phyloP scores from a whole-genome alignment of 2,888 invertebrate genomes.

The Ametastegia equiseti region DNA sequence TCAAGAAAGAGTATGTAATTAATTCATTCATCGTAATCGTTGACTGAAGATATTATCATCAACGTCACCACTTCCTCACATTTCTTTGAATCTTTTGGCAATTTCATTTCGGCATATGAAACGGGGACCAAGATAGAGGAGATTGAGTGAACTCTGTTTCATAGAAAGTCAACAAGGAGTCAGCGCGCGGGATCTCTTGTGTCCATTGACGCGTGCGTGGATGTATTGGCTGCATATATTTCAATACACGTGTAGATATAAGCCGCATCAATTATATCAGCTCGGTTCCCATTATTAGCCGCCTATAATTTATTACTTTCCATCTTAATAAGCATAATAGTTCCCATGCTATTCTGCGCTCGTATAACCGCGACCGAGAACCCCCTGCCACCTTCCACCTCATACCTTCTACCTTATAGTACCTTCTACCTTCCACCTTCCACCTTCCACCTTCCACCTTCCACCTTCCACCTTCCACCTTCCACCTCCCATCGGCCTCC shows the following conservation, averaged over 20 bases:
- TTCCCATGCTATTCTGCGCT: slow-evolving; percentile 69
- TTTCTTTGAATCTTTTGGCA: too few species aligned
- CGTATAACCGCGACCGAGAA: slow-evolving; percentile 45
- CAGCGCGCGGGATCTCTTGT: not conserved
- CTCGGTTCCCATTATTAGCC: slow-evolving; percentile 70
- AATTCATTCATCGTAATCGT: too few species aligned
- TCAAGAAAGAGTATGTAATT: too few species aligned
- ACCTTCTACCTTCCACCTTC: not conserved
- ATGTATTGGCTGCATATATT: not conserved
- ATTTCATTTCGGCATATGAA: too few species aligned
- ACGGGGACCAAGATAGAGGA: too few species aligned
- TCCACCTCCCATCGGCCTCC: slow-evolving; percentile 4
- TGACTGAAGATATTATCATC: too few species aligned
- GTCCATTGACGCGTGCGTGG: too few species aligned
- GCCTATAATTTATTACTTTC: slow-evolving; percentile 75
- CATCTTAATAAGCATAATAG: slow-evolving; percentile 75
- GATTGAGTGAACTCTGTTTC: too few species aligned
- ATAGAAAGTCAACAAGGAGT: too few species aligned
- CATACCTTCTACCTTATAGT: too few species aligned
- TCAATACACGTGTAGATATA: slow-evolving; percentile 14
- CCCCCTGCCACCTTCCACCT: not conserved
- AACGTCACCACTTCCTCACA: too few species aligned
- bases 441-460: not conserved
- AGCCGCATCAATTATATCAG: slow-evolving; percentile 44
- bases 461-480: not conserved